These are phyloP conservation scores for Junonia oenone DNA, from an alignment of 2,888 invertebrate genomes.

Conservation along the genomic window DNA sequence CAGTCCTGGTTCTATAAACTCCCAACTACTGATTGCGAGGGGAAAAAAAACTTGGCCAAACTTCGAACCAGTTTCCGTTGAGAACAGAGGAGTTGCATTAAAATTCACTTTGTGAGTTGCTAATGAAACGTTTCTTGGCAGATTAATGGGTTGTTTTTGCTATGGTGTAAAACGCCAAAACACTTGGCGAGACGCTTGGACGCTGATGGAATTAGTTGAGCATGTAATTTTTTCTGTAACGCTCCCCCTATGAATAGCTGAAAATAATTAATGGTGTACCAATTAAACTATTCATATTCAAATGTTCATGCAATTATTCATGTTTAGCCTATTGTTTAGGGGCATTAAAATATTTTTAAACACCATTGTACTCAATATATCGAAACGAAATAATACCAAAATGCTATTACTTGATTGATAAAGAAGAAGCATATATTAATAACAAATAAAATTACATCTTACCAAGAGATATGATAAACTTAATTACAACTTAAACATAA, in stretches of 20 bases:
- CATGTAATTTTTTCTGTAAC: neutral
- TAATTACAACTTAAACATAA: too few species aligned
- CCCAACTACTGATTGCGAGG: conserved; percentile 27
- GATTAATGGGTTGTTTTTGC: conserved; percentile 42
- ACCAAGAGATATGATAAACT: too few species aligned
- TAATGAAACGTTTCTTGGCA: conserved; percentile 50
- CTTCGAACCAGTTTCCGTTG: conserved; percentile 19
- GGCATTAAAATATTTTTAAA: too few species aligned
- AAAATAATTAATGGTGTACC: neutral
- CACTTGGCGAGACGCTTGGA: conserved; percentile 31
- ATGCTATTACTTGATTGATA: too few species aligned
- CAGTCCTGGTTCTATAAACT: conserved; percentile 18
- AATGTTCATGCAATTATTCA: too few species aligned
- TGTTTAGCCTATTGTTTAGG: too few species aligned
- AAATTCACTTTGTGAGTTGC: conserved; percentile 59
- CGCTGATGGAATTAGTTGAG: conserved; percentile 9
- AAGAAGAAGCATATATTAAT: too few species aligned
- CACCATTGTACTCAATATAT: too few species aligned
- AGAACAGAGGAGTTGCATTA: conserved; percentile 59
- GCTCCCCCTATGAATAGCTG: neutral
- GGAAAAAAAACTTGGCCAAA: conserved; percentile 26
- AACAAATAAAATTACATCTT: too few species aligned
- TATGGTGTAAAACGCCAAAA: conserved; percentile 40
- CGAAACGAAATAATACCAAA: too few species aligned
- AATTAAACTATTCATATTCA: neutral